These are phyloP conservation scores for Hesperia comma DNA, from an alignment of 2,888 invertebrate species.

Conservation along the genomic window DNA sequence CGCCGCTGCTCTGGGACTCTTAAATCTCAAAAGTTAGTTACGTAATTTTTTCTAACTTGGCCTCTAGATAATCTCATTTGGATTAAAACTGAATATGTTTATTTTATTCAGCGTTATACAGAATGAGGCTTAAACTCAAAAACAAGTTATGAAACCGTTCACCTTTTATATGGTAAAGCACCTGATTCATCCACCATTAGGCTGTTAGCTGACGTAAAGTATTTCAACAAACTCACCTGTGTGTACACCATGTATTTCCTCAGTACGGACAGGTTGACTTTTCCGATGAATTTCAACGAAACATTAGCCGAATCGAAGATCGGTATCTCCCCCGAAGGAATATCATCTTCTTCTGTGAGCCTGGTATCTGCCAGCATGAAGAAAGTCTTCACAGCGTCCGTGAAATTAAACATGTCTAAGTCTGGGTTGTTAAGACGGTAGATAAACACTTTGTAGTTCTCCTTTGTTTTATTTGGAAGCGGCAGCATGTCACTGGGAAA, in stretches of 20 bases:
- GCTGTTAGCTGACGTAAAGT: too few species aligned
- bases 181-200: too few species aligned
- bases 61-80: too few species aligned
- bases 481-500: constrained; percentile 87
- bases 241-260: constrained; percentile 89
- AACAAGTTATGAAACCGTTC: too few species aligned
- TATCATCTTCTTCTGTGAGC: constrained; percentile 84
- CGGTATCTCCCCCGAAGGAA: constrained; percentile 87
- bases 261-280: constrained; percentile 85
- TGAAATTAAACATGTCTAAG: constrained; percentile 86
- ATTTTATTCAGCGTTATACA: too few species aligned
- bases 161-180: too few species aligned
- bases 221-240: constrained; percentile 69
- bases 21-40: too few species aligned
- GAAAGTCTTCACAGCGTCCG: constrained; percentile 87
- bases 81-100: too few species aligned
- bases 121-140: too few species aligned
- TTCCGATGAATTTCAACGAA: constrained; percentile 85
- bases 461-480: constrained; percentile 86
- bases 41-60: too few species aligned
- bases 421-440: constrained; percentile 86
- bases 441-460: constrained; percentile 87
- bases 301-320: constrained; percentile 88
- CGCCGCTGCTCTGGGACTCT: too few species aligned
- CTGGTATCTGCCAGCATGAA: constrained; percentile 89